These are phyloP conservation scores for Scopus umbretta DNA, from an alignment of 2,113 vertebrate species.

Conservation along the genomic window DNA sequence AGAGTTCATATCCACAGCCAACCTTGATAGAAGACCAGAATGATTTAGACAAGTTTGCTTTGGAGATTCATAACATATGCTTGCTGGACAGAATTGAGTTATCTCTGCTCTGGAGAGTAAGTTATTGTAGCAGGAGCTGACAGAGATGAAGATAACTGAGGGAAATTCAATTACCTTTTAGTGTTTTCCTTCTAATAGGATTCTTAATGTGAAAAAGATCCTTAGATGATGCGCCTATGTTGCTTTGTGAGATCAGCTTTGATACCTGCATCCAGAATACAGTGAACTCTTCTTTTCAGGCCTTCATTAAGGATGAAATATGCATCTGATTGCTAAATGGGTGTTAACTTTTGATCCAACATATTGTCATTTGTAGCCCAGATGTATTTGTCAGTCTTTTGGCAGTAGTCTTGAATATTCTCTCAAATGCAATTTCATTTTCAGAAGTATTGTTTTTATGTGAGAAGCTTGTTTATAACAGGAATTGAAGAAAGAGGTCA, in stretches of 20 bases:
- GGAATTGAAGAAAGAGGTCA: background rate
- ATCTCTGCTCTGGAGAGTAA: constrained; percentile 94
- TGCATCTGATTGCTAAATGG: constrained; percentile 73
- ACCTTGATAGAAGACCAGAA: constrained; percentile 85
- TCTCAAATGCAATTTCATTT: background rate
- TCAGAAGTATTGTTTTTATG: background rate
- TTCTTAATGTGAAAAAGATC: constrained; percentile 99
- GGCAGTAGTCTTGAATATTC: background rate
- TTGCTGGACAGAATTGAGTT: constrained; percentile 95
- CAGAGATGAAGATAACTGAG: constrained; percentile 99
- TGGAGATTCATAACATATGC: constrained; percentile 94
- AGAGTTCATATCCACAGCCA: constrained; percentile 88
- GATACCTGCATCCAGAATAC: constrained; percentile 73
- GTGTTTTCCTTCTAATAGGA: constrained; percentile 99
- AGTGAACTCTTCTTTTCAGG: constrained; percentile 77
- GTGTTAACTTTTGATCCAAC: constrained; percentile 76
- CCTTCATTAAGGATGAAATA: constrained; percentile 85
- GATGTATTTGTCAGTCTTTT: background rate
- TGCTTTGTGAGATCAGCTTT: constrained; percentile 72
- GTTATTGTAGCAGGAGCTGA: constrained; percentile 98
- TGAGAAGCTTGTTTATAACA: background rate
- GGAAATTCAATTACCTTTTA: constrained; percentile 99
- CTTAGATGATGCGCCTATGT: constrained; percentile 81
- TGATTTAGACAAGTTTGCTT: constrained; percentile 95
- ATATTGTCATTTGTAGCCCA: constrained; percentile 13